Conservation (phyloP, 2,888 invertebrate genomes). For the Dione vanillae region DNA sequence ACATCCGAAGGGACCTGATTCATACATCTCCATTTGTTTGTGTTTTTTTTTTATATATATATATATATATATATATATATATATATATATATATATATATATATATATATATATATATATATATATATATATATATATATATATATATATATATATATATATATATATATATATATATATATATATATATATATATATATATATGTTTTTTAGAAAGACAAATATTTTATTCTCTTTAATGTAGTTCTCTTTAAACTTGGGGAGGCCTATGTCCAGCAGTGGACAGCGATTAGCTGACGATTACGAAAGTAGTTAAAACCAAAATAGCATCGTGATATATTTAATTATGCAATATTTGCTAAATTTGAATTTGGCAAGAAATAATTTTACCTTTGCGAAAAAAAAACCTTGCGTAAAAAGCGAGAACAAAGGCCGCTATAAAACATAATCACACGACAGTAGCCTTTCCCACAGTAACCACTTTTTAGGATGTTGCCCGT, state of each 20-base stretch:
- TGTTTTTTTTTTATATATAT: neutral
- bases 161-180: neutral
- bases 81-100: too few species aligned
- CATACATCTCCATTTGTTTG: neutral
- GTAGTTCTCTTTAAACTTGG: too few species aligned
- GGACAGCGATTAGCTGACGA: too few species aligned
- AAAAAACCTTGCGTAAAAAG: constrained; percentile 37
- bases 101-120: too few species aligned
- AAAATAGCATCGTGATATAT: neutral
- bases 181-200: neutral
- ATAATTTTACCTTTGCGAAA: constrained; percentile 39
- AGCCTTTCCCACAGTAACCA: constrained; percentile 30
- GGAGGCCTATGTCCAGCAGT: too few species aligned
- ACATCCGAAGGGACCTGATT: constrained; percentile 30
- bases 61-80: neutral
- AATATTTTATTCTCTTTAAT: too few species aligned
- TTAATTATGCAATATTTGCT: constrained; percentile 35
- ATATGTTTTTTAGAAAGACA: too few species aligned
- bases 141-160: neutral
- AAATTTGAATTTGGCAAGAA: constrained; percentile 33
- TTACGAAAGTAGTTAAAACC: neutral
- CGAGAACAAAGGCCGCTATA: constrained; percentile 31
- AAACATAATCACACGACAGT: constrained; percentile 10
- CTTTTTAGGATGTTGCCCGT: constrained; percentile 33
- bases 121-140: neutral